These are phyloP conservation scores for Lutraria lutraria DNA, from an alignment of 2,888 invertebrate species.

Conservation along the genomic window DNA sequence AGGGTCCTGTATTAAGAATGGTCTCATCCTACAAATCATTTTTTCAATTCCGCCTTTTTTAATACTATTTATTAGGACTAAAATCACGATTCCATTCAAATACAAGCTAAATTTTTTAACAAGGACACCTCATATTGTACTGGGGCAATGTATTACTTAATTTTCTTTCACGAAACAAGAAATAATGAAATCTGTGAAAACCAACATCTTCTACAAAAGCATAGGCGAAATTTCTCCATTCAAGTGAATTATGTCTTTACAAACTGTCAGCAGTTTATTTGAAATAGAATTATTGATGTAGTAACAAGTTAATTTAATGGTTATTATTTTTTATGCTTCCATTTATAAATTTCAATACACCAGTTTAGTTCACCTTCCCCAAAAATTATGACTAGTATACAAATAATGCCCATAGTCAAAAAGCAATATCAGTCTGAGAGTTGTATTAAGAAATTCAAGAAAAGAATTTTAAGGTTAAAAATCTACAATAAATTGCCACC, in stretches of 20 bases:
- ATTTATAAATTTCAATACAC: neutral
- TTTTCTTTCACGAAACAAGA: neutral
- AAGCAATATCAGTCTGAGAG: neutral
- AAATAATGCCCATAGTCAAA: neutral
- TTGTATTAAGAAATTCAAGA: neutral
- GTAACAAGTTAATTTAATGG: constrained; percentile 24
- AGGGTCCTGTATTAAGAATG: no score
- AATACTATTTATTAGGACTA: no score
- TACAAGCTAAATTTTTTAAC: neutral
- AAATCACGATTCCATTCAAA: no score
- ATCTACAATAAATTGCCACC: neutral
- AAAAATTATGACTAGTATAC: neutral
- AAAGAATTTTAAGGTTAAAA: neutral
- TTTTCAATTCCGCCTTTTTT: no score
- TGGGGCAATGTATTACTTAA: no score
- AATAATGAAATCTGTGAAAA: neutral
- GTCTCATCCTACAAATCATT: no score
- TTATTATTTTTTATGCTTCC: constrained; percentile 13
- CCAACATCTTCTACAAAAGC: neutral
- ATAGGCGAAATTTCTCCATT: neutral
- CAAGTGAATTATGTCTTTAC: constrained; percentile 14
- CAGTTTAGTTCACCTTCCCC: neutral
- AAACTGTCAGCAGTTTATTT: constrained; percentile 10
- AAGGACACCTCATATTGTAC: neutral
- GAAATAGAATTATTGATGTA: constrained; percentile 27